Evolutionary conservation across 2,888 invertebrate species (phyloP), one percentile per base, ranked within the genome.

Genomic region (Lasioglossum vierecki): DNA sequence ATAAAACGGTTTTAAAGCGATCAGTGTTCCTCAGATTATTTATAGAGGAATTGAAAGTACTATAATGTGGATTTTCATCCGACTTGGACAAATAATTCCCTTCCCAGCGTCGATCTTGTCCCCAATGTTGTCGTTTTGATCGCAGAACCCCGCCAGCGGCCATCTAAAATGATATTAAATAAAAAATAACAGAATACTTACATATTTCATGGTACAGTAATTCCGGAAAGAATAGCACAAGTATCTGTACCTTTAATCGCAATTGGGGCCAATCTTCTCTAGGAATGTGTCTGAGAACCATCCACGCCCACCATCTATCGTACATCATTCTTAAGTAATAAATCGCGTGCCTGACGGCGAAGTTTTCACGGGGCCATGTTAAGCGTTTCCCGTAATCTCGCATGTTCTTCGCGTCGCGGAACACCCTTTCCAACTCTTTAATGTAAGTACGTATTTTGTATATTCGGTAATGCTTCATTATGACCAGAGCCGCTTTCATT

Each of bases 251-350:
- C 95, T 98, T 98, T 83, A 98, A 95, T 82, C 97, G 96, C 90
- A 99, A 96, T 94, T 98, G 98, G 13, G 98, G 98, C 98, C 99
- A 98, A 93, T 99, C 98, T 53, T 96, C 96, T 82, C 96, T 95
- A 2, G 98, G 98, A 88, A 98, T 96, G 83, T 97, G 97, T 91
- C 96, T 96, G n/a, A 99, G 96, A 79, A 98, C 97, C 96, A 98
- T 98, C 95, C 96, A 97, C 0, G 99, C 99, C 82, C 98, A 96
- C 99, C 99, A 99, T 89, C 97, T 96, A n/a, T 97, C 96, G 93
- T 96, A 97, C 22, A 97, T 96, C 75, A 95, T 95, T 79, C 96
- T 96, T 84, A 98, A 95, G 35, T 96, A 94, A 2, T 96, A 95
- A 22, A 97, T 96, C 1, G 97, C 96, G 26, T 96, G 95, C 72